Evolutionary conservation across 1,140 invertebrate species (phyloP).

Genomic region (Vanessa tameamea): DNA sequence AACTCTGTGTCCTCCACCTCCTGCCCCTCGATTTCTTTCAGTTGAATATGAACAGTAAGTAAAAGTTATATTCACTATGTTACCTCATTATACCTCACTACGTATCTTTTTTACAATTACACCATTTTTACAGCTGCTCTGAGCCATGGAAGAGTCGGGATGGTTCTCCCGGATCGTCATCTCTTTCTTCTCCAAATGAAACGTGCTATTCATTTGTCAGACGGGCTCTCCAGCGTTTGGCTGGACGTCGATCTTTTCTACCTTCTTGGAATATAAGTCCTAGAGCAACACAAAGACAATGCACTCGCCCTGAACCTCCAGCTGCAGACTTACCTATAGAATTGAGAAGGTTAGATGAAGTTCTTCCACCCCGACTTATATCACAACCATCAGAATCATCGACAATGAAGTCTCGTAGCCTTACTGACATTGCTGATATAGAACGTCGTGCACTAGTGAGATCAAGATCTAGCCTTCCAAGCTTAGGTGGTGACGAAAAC

Average conservation of each 20-base stretch:
- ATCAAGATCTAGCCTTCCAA: constrained; percentile 88
- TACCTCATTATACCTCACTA: constrained; percentile 4
- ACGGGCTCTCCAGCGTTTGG: constrained; percentile 92
- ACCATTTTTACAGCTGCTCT: constrained; percentile 49
- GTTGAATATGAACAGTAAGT: constrained; percentile 75
- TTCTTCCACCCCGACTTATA: constrained; percentile 73
- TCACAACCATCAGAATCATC: constrained; percentile 80
- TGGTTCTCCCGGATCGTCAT: constrained; percentile 89
- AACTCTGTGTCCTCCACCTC: constrained; percentile 83
- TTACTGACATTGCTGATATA: constrained; percentile 89
- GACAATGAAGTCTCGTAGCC: constrained; percentile 88
- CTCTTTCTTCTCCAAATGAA: constrained; percentile 94
- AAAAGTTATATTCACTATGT: background rate
- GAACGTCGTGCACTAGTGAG: constrained; percentile 86
- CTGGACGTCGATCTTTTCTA: constrained; percentile 90
- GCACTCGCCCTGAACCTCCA: constrained; percentile 78
- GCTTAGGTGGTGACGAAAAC: constrained; percentile 79
- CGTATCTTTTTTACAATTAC: background rate
- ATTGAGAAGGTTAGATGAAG: constrained; percentile 91
- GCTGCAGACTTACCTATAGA: constrained; percentile 91
- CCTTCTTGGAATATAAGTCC: constrained; percentile 86
- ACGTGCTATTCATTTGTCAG: constrained; percentile 96
- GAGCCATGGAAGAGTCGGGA: constrained; percentile 75
- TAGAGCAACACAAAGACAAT: constrained; percentile 79
- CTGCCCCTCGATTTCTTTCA: constrained; percentile 82